Evolutionary conservation across 2,113 vertebrate species (phyloP).

Genomic region (Passer domesticus): DNA sequence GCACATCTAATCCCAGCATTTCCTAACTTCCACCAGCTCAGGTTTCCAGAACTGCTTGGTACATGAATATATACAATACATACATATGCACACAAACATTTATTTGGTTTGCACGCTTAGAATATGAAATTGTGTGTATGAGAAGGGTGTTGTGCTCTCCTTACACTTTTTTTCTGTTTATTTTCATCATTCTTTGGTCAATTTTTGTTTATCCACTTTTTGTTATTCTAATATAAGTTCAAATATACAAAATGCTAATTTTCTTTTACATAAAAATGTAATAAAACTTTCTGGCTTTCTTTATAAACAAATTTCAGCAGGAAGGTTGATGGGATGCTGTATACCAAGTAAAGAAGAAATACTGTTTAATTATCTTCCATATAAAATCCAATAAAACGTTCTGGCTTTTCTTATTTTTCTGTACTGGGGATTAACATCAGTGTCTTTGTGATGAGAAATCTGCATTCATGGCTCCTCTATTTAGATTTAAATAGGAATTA

Average conservation of each 20-base stretch:
- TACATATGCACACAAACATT: neutral
- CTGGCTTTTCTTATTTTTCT: conserved; percentile 68
- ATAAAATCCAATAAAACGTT: conserved; percentile 69
- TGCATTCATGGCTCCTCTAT: conserved; percentile 63
- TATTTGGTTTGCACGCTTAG: neutral
- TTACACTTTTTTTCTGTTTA: neutral
- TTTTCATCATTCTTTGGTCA: conserved; percentile 8
- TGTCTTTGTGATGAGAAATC: conserved; percentile 66
- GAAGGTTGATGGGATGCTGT: conserved; percentile 49
- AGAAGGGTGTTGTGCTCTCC: neutral
- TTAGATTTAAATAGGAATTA: conserved; percentile 72
- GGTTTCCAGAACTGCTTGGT: neutral
- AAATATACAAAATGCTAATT: conserved; percentile 35
- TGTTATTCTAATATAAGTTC: conserved; percentile 16
- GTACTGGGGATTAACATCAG: conserved; percentile 65
- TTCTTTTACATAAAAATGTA: conserved; percentile 57
- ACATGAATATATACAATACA: neutral
- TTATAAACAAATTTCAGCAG: conserved; percentile 60
- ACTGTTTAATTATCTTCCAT: conserved; percentile 70
- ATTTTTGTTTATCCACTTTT: conserved; percentile 37
- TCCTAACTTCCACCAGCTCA: neutral
- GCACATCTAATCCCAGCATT: neutral
- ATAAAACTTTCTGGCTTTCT: conserved; percentile 53
- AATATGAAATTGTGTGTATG: neutral
- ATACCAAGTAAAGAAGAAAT: conserved; percentile 67